These are phyloP conservation scores for Bothrops alternatus DNA, from an alignment of 2,797 vertebrate species.

Conservation along the genomic window DNA sequence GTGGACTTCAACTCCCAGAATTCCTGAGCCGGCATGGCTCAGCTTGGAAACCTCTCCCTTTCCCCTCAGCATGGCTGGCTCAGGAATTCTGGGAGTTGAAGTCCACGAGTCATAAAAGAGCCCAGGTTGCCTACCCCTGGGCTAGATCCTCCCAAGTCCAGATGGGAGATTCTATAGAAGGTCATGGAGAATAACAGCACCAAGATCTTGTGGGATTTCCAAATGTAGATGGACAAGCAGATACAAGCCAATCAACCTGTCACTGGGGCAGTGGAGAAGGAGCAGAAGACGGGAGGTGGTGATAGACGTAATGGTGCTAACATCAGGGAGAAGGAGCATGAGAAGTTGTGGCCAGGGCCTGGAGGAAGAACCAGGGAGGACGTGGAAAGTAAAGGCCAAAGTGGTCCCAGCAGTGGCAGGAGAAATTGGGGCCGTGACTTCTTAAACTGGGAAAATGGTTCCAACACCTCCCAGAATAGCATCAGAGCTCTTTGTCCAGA, in stretches of 20 bases:
- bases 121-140: background rate
- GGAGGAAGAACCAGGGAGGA: background rate
- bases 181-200: background rate
- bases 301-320: background rate
- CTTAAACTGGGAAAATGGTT: background rate
- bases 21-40: too few species aligned
- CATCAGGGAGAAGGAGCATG: background rate
- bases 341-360: background rate
- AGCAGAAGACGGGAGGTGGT: background rate
- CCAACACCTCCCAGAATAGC: background rate
- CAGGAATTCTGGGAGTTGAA: too few species aligned
- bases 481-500: background rate
- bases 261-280: background rate
- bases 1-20: too few species aligned
- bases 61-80: too few species aligned
- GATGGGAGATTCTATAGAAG: background rate
- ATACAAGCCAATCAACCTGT: background rate
- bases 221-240: background rate
- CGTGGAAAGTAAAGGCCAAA: background rate
- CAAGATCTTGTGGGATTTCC: background rate
- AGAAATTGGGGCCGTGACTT: background rate
- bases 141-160: background rate
- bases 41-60: too few species aligned
- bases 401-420: background rate
- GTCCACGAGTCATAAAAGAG: too few species aligned